Evolutionary conservation across 1,140 invertebrate species (phyloP), one percentile per base, ranked within the genome.

Genomic region (Microvelia longipes): DNA sequence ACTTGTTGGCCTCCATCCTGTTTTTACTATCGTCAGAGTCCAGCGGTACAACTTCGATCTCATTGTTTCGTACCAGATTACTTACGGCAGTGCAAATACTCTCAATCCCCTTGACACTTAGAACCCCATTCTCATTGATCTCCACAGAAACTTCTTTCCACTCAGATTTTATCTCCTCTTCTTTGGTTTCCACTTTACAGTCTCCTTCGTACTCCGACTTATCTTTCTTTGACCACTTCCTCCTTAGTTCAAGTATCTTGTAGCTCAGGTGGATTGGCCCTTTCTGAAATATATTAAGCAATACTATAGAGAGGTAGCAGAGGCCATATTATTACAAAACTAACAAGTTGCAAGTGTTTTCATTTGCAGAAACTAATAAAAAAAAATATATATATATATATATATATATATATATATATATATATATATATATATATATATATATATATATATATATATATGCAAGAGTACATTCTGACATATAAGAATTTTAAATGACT

Each of bases 141-240:
- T 86, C 82, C 19, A 88, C 76, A 71, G 88, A 86, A 35, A 88
- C 86, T 77, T 88, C 86, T 74, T 86, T 87, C 82, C 85, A 86
- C 62, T 82, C 81, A 71, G 63, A 50, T 29, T 19, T 68, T 50
- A 19, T 5, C 35, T 50, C 35, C 35, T 5, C 19, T 29, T 69
- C 70, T 29, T 50, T 68, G 26, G 76, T 71, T 1, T 28, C 28
- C 50, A 69, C 68, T 50, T 68, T 68, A 62, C 27, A 74, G 68
- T 79, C 80, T 63, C 78, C 79, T n/a, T 79, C 77, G 24, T 73
- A 73, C 72, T 80, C 80, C 62, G 81, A 79, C 25, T 81, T 80
- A 2, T 80, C 79, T 28, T 82, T 72, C 73, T 80, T 82, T 60
- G 83, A 75, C 70, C 80, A 78, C 73, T 84, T 84, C 29, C 77